Base-by-base conservation (phyloP, 2,888 invertebrate genomes). In the Anoplius nigerrimus region DNA sequence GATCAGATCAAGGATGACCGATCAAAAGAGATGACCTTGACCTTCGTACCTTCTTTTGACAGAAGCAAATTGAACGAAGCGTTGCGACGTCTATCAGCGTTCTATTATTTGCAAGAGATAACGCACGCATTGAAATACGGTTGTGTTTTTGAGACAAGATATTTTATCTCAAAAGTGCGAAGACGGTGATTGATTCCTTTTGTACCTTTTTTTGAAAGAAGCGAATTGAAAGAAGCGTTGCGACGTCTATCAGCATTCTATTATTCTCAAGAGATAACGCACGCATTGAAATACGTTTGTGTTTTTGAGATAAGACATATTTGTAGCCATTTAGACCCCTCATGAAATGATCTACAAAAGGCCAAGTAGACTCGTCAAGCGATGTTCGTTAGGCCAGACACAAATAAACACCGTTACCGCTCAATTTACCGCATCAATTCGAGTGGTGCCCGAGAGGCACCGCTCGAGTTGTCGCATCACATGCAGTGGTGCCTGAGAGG, bases 281-380 rank as follows among this genome's bases (percentile, higher is more conserved):
- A 42, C n/a, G n/a, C n/a, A n/a, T n/a, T n/a, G n/a, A n/a, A n/a
- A n/a, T n/a, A n/a, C n/a, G n/a, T n/a, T n/a, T n/a, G n/a, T n/a
- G n/a, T n/a, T n/a, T n/a, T n/a, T n/a, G n/a, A n/a, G n/a, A n/a
- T n/a, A n/a, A n/a, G 42, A 42, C 42, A 42, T 42, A 6, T 48
- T 42, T 42, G 13, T 42, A 48, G 48, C 48, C 16, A 48, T 48
- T 6, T 42, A 42, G 42, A 42, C 42, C 6, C 42, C 42, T 42
- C 42, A 42, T 42, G 13, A 42, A 42, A 42, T 42, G 42, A 42
- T 42, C 42, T 42, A 48, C 48, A 48, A 48, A 48, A 48, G 48
- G 48, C 48, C 48, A 48, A 48, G 48, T 48, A 48, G 48, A 48
- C 48, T 48, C 16, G 48, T 48, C n/a, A 48, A 48, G 48, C 8